These are phyloP conservation scores for Malthinus seriepunctatus DNA, from an alignment of 2,888 invertebrate genomes.

Conservation along the genomic window DNA sequence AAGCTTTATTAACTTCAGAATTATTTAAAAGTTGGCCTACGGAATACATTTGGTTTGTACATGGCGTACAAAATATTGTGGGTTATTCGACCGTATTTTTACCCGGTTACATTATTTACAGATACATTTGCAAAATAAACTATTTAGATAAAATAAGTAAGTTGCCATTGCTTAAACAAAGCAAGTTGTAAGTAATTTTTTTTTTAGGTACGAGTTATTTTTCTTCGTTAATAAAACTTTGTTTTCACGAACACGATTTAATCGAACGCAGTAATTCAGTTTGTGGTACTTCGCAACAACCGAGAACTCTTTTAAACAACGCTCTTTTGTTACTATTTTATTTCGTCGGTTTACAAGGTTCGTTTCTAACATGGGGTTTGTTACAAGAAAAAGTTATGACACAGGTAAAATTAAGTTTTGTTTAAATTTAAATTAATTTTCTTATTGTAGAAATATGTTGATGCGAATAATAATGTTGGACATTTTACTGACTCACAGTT, in stretches of 20 bases:
- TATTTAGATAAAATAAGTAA: conserved; percentile 80
- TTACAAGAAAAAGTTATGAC: conserved; percentile 99
- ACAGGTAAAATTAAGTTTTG: conserved; percentile 56
- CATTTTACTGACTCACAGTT: conserved; percentile 95
- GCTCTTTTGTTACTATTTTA: conserved; percentile 71
- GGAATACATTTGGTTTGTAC: conserved; percentile 74
- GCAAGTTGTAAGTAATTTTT: background rate
- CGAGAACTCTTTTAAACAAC: conserved; percentile 62
- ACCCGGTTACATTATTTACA: conserved; percentile 82
- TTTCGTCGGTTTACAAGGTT: conserved; percentile 84
- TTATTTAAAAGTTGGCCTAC: conserved; percentile 55
- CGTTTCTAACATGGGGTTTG: conserved; percentile 95
- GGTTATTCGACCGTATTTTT: conserved; percentile 89
- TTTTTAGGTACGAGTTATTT: conserved; percentile 20
- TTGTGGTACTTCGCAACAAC: conserved; percentile 44
- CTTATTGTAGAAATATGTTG: conserved; percentile 58
- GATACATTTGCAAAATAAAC: conserved; percentile 76
- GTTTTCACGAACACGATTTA: conserved; percentile 58
- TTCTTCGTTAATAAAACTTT: conserved; percentile 53
- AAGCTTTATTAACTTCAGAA: conserved; percentile 42
- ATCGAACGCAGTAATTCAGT: conserved; percentile 50
- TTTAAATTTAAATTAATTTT: background rate
- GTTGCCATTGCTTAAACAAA: conserved; percentile 38
- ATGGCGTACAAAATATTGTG: conserved; percentile 77
- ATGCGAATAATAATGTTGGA: conserved; percentile 64